These are phyloP conservation scores for Seira musarum DNA, from an alignment of 2,888 invertebrate species.

Conservation along the genomic window DNA sequence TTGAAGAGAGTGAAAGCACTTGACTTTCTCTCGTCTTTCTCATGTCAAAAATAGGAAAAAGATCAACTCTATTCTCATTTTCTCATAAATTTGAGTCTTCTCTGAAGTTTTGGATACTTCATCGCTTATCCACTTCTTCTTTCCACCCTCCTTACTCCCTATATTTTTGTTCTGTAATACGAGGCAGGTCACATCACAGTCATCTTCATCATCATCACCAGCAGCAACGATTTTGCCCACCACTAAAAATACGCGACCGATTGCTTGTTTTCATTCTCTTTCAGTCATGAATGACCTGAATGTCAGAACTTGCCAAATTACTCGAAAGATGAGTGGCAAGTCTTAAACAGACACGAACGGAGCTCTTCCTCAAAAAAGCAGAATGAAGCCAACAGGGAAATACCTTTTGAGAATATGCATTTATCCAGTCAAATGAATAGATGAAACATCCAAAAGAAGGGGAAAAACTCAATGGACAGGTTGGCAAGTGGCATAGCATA, in stretches of 20 bases:
- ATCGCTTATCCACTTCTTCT: conserved; percentile 12
- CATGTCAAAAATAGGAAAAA: conserved; percentile 51
- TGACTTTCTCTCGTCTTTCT: conserved; percentile 46
- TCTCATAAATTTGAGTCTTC: not conserved
- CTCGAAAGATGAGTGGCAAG: conserved; percentile 60
- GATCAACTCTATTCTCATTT: conserved; percentile 40
- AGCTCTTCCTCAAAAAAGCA: not conserved
- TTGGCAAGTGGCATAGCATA: not conserved
- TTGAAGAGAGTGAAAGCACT: conserved; percentile 43
- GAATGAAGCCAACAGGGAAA: not conserved
- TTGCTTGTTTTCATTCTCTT: conserved; percentile 2
- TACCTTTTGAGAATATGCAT: conserved; percentile 12
- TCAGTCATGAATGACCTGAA: conserved; percentile 55
- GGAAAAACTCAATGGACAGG: not conserved
- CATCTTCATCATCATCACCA: not conserved
- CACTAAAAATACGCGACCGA: not conserved
- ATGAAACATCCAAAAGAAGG: not conserved
- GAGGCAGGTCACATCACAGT: not conserved
- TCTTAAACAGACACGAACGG: conserved; percentile 50
- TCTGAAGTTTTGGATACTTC: conserved; percentile 7
- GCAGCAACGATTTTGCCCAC: not conserved
- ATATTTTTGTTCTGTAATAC: not conserved
- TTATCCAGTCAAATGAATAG: conserved; percentile 5
- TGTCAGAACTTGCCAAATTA: conserved; percentile 59
- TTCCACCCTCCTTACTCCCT: too few relatives aligned